Base-by-base conservation (phyloP, 2,113 vertebrate species). In the Pterocles orientalis region DNA sequence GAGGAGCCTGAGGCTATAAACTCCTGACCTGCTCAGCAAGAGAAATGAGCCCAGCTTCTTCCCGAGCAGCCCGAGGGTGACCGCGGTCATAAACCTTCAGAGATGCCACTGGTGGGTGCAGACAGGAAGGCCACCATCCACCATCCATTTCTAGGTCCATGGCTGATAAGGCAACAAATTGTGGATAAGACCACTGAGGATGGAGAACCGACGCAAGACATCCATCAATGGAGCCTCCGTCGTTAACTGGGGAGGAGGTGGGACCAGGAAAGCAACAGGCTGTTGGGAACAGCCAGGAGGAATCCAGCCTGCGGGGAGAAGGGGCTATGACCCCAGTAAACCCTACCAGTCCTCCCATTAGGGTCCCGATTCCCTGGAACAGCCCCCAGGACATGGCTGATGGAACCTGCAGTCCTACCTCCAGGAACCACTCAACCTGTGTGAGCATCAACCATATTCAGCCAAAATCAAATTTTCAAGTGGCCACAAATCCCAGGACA, bases 231-330 rank as follows among this genome's bases (percentile, higher is more conserved):
- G 71, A 83, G 48, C 23, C 13, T 79, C 33, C 34, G 10, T 7
- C 3, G 0, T 10, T 50, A 21, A 15, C 12, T 17, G 57, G 58
- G 78, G 29, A 77, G 29, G 13, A 60, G 34, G 23, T 0, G 1
- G 29, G 39, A 41, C 23, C 14, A n/a, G 12, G 33, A 58, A 45
- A 47, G 39, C n/a, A 58, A 14, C 4, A 54, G n/a, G 45, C 13
- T 86, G 25, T 17, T 54, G 15, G 43, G 26, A 78, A 56, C 12
- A 45, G 34, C 8, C n/a, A 31, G 53, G n/a, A 78, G 48, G 78
- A 68, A 78, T 39, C 24, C n/a, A 61, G 12, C 48, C 58, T 26
- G 17, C 0, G 0, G 34, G 23, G 6, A 71, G 9, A 60, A 77
- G 20, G 21, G 9, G 10, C 64, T 71, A 18, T 28, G 7, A 71